A percentile compares a stretch with the other conserved stretches of the same genome.
phyloP scores from a whole-genome alignment of 1,140 invertebrate genomes.

The Archivesica marissinica region DNA sequence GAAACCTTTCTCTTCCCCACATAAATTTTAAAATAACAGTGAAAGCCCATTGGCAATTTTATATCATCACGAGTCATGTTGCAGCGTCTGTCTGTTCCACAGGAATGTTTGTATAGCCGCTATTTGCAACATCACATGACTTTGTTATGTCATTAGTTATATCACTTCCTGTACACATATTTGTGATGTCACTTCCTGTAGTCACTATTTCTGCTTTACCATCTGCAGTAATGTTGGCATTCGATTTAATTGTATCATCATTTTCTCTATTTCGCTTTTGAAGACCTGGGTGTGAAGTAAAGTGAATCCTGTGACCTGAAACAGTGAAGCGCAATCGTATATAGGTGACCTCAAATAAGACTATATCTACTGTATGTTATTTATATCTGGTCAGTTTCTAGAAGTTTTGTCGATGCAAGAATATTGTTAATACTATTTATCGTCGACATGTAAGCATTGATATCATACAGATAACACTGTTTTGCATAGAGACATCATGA shows the following conservation, averaged over 20 bases:
- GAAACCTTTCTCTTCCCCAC: no score
- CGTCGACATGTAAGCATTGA: no score
- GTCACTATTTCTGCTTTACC: background rate
- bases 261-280: constrained; percentile 9
- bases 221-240: background rate
- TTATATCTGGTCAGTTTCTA: background rate
- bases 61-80: background rate
- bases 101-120: background rate
- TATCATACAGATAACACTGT: no score
- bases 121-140: background rate
- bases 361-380: background rate
- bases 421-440: no score
- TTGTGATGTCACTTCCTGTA: background rate
- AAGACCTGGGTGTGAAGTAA: constrained; percentile 56
- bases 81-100: background rate
- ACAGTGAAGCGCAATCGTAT: background rate
- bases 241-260: background rate
- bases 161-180: background rate
- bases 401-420: no score
- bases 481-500: no score
- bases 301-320: constrained; percentile 62
- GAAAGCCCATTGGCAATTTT: background rate
- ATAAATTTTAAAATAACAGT: background rate
- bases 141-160: background rate
- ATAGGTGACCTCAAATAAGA: background rate